Evolutionary conservation across 2,888 invertebrate genomes (phyloP), one percentile per base, ranked within the genome.

Genomic region (Ophraella communa): DNA sequence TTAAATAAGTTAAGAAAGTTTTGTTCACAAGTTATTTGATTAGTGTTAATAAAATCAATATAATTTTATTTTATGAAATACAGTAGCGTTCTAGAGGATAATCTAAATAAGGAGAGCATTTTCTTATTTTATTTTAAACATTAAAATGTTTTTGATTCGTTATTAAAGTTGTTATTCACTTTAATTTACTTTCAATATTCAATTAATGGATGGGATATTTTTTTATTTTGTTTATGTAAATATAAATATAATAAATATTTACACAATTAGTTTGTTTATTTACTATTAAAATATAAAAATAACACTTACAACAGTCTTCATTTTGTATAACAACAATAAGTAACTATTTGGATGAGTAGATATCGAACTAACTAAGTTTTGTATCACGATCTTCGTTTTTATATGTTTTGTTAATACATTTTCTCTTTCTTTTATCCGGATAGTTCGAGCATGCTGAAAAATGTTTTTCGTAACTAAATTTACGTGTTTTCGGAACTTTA

Each of bases 261-360:
- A 3, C 8, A 11, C 4, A 1, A 4, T 4, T 24, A 11, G 0
- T n/a, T 4, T 45, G 18, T 20, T 8, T 24, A 8, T 24, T 24
- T 4, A 24, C 27, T 33, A 30, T 18, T n/a, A 11, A 8, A 20
- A 35, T 27, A 55, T 42, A 8, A 7, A 33, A 20, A 21, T 23
- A 39, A 27, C 27, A 59, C 59, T 59, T 59, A 59, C 59, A 27
- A 44, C 1, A 44, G 42, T 44, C 52, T 59, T 59, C 59, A 59
- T 59, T 17, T 23, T 59, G 51, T 52, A 33, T 27, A 44, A 44
- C 42, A 42, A 39, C 23, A 52, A 59, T 59, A 44, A 59, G 44
- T 59, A 52, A n/a, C n/a, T n/a, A n/a, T n/a, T n/a, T n/a, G 51
- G 44, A 44, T 49, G 10, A 49, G 57, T 39, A 59, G 59, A 39